These are phyloP conservation scores for Mayetiola destructor DNA, from an alignment of 2,888 invertebrate species.

Conservation along the genomic window DNA sequence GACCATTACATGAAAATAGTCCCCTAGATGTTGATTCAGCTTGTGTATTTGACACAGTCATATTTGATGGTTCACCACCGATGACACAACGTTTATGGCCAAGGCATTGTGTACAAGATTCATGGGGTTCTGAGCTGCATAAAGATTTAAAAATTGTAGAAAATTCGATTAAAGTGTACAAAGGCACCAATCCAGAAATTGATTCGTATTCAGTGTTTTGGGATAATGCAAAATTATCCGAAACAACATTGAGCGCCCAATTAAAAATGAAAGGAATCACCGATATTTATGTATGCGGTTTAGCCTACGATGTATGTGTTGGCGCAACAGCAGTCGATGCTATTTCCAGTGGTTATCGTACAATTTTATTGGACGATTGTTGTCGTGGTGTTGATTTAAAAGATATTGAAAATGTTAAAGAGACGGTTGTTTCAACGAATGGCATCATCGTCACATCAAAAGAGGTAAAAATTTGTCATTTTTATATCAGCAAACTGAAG, in stretches of 20 bases:
- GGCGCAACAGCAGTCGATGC: slow-evolving; percentile 81
- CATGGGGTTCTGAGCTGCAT: slow-evolving; percentile 90
- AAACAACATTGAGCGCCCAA: slow-evolving; percentile 70
- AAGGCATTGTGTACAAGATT: slow-evolving; percentile 86
- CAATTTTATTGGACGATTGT: slow-evolving; percentile 79
- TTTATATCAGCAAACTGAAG: background rate
- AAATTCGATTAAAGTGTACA: slow-evolving; percentile 66
- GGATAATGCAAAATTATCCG: slow-evolving; percentile 86
- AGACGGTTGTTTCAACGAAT: slow-evolving; percentile 55
- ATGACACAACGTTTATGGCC: slow-evolving; percentile 91
- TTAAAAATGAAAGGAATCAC: slow-evolving; percentile 66
- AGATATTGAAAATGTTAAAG: slow-evolving; percentile 71
- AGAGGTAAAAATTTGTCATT: slow-evolving; percentile 42
- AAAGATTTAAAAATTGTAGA: slow-evolving; percentile 72
- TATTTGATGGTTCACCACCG: slow-evolving; percentile 73
- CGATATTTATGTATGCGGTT: slow-evolving; percentile 86
- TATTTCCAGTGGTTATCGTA: slow-evolving; percentile 78
- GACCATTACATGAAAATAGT: slow-evolving; percentile 58
- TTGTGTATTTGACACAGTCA: slow-evolving; percentile 78
- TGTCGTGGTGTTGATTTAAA: slow-evolving; percentile 73
- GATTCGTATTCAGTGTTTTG: slow-evolving; percentile 98
- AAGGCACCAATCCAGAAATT: slow-evolving; percentile 86
- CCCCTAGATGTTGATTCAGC: slow-evolving; percentile 59
- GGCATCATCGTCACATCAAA: slow-evolving; percentile 70
- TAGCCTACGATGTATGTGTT: slow-evolving; percentile 70